phyloP scores from a whole-genome alignment of 2,888 invertebrate species.

The Trisateles emortualis region DNA sequence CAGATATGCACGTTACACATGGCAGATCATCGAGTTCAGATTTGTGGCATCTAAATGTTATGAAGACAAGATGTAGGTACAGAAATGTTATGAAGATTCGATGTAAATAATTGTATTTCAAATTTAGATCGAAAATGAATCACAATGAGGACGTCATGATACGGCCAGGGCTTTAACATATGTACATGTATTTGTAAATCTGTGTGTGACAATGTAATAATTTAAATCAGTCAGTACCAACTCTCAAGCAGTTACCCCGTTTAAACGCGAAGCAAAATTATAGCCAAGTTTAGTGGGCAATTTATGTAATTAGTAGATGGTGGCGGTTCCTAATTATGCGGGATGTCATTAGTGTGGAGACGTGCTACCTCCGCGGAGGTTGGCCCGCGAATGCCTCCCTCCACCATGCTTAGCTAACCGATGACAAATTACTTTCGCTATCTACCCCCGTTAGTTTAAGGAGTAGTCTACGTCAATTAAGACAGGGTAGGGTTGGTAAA shows the following conservation, averaged over 20 bases:
- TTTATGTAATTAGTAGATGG: slow-evolving; percentile 85
- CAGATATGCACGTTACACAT: no score
- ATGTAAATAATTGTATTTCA: no score
- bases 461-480: slow-evolving; percentile 84
- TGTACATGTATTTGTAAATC: slow-evolving; percentile 31
- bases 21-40: no score
- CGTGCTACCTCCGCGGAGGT: slow-evolving; percentile 68
- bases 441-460: slow-evolving; percentile 77
- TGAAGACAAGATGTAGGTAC: no score
- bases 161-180: background rate
- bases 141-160: no score
- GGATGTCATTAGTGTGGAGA: slow-evolving; percentile 81
- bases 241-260: slow-evolving; percentile 54
- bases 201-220: slow-evolving; percentile 44
- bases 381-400: slow-evolving; percentile 55
- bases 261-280: slow-evolving; percentile 72
- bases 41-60: no score
- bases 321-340: slow-evolving; percentile 82
- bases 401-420: slow-evolving; percentile 80
- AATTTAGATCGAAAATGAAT: no score
- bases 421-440: slow-evolving; percentile 85
- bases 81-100: no score
- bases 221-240: slow-evolving; percentile 45
- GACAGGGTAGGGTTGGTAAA: slow-evolving; percentile 81
- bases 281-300: slow-evolving; percentile 82